These are phyloP conservation scores for Aromia moschata DNA, from an alignment of 2,888 invertebrate genomes.

Conservation along the genomic window DNA sequence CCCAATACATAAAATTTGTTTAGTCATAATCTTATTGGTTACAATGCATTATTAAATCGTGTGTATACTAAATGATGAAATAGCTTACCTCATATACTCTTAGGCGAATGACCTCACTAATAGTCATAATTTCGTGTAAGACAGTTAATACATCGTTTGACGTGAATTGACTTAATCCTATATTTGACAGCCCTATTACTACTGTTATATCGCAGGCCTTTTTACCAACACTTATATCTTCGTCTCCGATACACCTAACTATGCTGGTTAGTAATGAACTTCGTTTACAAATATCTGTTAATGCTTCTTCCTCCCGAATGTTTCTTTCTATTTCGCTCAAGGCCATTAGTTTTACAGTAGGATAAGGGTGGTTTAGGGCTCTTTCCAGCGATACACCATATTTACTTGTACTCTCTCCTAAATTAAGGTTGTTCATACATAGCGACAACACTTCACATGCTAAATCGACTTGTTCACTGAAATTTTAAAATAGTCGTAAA, in stretches of 20 bases:
- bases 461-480: slow-evolving; percentile 69
- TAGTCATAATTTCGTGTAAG: slow-evolving; percentile 68
- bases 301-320: slow-evolving; percentile 49
- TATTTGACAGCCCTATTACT: slow-evolving; percentile 61
- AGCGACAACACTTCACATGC: slow-evolving; percentile 73
- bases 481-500: slow-evolving; percentile 34
- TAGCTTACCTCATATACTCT: slow-evolving; percentile 72
- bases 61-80: too few relatives aligned
- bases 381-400: slow-evolving; percentile 70
- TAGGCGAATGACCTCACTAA: slow-evolving; percentile 70
- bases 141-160: slow-evolving; percentile 67
- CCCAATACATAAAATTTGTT: too few relatives aligned
- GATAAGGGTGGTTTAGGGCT: slow-evolving; percentile 70
- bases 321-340: slow-evolving; percentile 68
- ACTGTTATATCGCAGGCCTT: slow-evolving; percentile 69
- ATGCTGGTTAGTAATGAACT: slow-evolving; percentile 65
- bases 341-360: slow-evolving; percentile 72
- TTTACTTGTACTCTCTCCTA: slow-evolving; percentile 69
- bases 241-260: slow-evolving; percentile 69
- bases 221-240: slow-evolving; percentile 69
- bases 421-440: slow-evolving; percentile 71
- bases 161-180: slow-evolving; percentile 65
- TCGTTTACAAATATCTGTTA: slow-evolving; percentile 53
- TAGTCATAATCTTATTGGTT: too few relatives aligned
- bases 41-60: too few relatives aligned